phyloP scores from a whole-genome alignment of 2,888 invertebrate genomes.

The Seira musarum region DNA sequence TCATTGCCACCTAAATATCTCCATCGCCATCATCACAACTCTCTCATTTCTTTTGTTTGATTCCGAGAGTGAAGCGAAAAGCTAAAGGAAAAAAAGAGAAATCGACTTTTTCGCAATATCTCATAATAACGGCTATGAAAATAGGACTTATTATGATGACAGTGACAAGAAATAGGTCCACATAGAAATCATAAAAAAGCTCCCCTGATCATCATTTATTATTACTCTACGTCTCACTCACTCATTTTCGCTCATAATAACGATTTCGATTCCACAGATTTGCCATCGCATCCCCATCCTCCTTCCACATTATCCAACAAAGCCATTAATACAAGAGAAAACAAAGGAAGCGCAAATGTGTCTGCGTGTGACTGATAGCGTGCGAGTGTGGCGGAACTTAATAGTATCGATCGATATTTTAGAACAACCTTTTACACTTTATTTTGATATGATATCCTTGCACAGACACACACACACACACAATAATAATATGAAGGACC shows the following conservation, averaged over 20 bases:
- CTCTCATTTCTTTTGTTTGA: too few relatives aligned
- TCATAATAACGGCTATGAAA: background rate
- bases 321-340: background rate
- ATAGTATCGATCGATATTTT: conserved; percentile 9
- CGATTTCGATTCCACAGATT: background rate
- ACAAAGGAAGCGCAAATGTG: conserved; percentile 10
- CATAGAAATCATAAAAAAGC: too few relatives aligned
- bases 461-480: background rate
- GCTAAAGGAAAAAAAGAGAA: too few relatives aligned
- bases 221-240: background rate
- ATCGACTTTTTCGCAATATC: conserved; percentile 1
- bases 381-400: conserved; percentile 11
- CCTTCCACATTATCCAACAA: background rate
- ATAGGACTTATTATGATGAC: conserved; percentile 10
- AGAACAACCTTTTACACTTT: conserved; percentile 10
- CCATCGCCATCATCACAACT: too few relatives aligned
- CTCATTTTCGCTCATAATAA: background rate
- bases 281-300: background rate
- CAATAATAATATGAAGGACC: too few relatives aligned
- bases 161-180: conserved; percentile 10
- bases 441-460: conserved; percentile 2
- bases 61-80: too few relatives aligned
- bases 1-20: too few relatives aligned
- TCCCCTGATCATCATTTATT: conserved; percentile 13
- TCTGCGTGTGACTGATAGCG: conserved; percentile 15